A percentile compares a stretch with the other conserved stretches of the same genome.
Conservation (phyloP, 2,888 invertebrate species). For the Drosophila anomelani region DNA sequence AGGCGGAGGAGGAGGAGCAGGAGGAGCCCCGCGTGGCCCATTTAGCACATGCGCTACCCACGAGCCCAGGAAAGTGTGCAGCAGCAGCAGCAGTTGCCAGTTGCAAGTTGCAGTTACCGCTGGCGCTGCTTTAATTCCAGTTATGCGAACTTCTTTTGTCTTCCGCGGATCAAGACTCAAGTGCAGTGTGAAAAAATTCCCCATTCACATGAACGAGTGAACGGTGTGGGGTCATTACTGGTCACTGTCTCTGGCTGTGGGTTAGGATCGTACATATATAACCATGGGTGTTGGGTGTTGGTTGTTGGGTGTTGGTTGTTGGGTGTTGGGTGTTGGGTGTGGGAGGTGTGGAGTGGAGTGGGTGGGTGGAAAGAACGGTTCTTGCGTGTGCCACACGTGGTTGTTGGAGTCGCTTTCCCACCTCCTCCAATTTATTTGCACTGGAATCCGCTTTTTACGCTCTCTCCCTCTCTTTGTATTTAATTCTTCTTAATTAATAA, state of each 20-base stretch:
- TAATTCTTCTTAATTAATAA: conserved; percentile 65
- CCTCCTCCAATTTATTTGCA: conserved; percentile 66
- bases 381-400: conserved; percentile 71
- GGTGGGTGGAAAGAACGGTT: conserved; percentile 38
- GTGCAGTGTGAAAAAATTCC: conserved; percentile 71
- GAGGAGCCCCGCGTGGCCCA: conserved; percentile 55
- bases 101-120: conserved; percentile 43
- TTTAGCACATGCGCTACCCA: conserved; percentile 76
- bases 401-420: conserved; percentile 11
- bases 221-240: conserved; percentile 71
- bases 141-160: conserved; percentile 79
- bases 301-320: neutral
- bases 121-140: conserved; percentile 76
- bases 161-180: conserved; percentile 48
- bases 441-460: conserved; percentile 37
- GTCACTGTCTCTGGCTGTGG: conserved; percentile 54
- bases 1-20: neutral
- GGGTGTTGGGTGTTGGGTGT: neutral
- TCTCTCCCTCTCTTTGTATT: neutral
- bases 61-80: conserved; percentile 51
- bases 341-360: neutral
- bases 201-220: conserved; percentile 63
- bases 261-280: neutral
- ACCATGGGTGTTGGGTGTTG: neutral
- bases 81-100: conserved; percentile 12